A percentile compares a stretch with the other conserved stretches of the same genome.
phyloP scores from a whole-genome alignment of 1,140 invertebrate genomes.

The Drosophila pseudoananassae region DNA sequence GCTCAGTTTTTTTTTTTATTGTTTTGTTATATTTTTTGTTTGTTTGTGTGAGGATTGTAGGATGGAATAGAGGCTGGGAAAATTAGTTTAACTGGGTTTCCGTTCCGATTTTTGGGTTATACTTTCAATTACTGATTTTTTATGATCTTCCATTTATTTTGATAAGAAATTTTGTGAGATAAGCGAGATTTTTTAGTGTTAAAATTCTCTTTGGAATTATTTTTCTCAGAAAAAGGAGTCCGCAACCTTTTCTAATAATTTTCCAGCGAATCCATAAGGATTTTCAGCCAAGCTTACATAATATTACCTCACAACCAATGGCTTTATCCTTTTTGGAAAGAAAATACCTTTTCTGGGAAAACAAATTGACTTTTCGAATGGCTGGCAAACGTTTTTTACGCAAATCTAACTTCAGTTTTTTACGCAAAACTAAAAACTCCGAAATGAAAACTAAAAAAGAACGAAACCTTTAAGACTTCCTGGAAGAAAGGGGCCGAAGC shows the following conservation, averaged over 20 bases:
- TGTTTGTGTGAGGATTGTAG: conserved; percentile 8
- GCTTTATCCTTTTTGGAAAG: conserved; percentile 8
- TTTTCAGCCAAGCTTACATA: conserved; percentile 31
- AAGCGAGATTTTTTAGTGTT: conserved; percentile 12
- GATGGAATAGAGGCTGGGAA: conserved; percentile 38
- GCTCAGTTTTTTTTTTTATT: conserved; percentile 51
- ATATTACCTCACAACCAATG: conserved; percentile 35
- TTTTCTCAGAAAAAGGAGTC: not conserved
- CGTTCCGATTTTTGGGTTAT: conserved; percentile 6
- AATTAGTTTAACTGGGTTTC: conserved; percentile 31
- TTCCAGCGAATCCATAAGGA: not conserved
- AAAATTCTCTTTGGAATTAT: not conserved
- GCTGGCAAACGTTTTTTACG: conserved; percentile 42
- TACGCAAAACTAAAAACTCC: conserved; percentile 36
- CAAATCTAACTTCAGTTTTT: conserved; percentile 42
- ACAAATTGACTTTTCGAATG: conserved; percentile 31
- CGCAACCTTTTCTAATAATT: conserved; percentile 2
- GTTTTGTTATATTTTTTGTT: conserved; percentile 26
- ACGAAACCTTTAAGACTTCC: conserved; percentile 15
- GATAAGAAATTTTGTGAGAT: conserved; percentile 35
- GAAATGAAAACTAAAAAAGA: not conserved
- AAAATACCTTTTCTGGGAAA: conserved; percentile 41
- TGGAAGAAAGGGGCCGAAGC: conserved; percentile 19
- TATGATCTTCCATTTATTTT: conserved; percentile 28
- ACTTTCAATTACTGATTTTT: conserved; percentile 31